Evolutionary conservation across 2,113 vertebrate species (phyloP).

Genomic region (Rhea pennata): DNA sequence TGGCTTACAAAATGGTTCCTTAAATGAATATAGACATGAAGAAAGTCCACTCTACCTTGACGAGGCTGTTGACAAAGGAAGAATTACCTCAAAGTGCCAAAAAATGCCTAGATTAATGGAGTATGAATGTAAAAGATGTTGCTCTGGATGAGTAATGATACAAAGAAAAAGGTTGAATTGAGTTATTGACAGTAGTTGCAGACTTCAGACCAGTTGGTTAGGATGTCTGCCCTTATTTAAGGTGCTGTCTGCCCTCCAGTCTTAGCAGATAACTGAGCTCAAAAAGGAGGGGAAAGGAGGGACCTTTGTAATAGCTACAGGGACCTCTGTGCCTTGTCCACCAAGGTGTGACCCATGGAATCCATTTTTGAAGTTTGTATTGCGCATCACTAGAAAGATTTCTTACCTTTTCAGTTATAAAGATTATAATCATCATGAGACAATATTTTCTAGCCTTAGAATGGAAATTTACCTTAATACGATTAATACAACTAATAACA

Average conservation of each 20-base stretch:
- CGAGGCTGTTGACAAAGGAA: background rate
- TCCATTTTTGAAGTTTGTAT: background rate
- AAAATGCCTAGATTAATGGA: background rate
- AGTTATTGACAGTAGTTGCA: background rate
- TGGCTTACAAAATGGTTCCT: background rate
- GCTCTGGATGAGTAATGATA: background rate
- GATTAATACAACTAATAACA: background rate
- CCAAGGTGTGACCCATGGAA: background rate
- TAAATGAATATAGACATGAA: background rate
- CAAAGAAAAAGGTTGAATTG: background rate
- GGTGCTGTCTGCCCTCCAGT: background rate
- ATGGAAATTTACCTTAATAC: background rate
- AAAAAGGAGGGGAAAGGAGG: background rate
- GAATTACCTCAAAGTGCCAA: background rate
- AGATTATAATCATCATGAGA: background rate
- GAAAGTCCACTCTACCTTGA: background rate
- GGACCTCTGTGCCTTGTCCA: background rate
- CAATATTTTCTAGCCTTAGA: background rate
- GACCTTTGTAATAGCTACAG: background rate
- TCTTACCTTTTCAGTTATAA: background rate
- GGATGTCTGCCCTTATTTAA: background rate
- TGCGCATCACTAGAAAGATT: background rate
- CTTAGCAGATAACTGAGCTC: background rate
- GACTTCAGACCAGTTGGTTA: background rate
- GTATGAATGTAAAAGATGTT: background rate